phyloP scores from a whole-genome alignment of 2,113 vertebrate species.

The Brevimyrus niger region DNA sequence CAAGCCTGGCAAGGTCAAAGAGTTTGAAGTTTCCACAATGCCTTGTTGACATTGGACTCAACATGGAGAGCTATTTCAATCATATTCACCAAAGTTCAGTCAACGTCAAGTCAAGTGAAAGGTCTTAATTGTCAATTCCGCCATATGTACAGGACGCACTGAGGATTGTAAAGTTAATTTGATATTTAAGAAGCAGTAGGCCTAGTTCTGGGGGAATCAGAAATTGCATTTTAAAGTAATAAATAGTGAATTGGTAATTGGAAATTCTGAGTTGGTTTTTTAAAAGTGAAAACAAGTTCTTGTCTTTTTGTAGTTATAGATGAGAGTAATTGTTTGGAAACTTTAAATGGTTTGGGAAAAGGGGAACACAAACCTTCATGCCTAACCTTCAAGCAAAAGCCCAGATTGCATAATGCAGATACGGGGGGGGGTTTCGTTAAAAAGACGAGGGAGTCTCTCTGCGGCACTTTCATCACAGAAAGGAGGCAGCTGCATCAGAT shows the following conservation, averaged over 20 bases:
- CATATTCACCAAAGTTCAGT: not conserved
- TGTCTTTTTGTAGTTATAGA: not conserved
- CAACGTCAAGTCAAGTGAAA: not conserved
- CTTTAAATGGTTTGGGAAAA: not conserved
- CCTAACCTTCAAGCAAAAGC: constrained; percentile 6
- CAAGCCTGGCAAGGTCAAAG: not conserved
- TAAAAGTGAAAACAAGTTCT: not conserved
- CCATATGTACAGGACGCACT: no score
- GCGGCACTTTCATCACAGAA: not conserved
- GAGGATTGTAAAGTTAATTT: not conserved
- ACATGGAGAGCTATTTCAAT: not conserved
- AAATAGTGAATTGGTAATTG: not conserved
- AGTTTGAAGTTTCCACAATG: not conserved
- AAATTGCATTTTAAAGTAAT: not conserved
- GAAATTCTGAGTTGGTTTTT: not conserved
- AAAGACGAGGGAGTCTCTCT: not conserved
- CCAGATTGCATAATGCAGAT: not conserved
- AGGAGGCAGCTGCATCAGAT: not conserved
- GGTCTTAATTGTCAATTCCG: no score
- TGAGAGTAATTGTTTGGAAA: not conserved
- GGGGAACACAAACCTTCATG: not conserved
- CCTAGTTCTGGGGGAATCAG: not conserved
- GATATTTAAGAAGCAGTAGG: not conserved
- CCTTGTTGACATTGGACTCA: not conserved
- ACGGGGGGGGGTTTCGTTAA: not conserved